Evolutionary conservation across 2,888 invertebrate genomes (phyloP), one percentile per base, ranked within the genome.

Genomic region (Thymelicus lineola): DNA sequence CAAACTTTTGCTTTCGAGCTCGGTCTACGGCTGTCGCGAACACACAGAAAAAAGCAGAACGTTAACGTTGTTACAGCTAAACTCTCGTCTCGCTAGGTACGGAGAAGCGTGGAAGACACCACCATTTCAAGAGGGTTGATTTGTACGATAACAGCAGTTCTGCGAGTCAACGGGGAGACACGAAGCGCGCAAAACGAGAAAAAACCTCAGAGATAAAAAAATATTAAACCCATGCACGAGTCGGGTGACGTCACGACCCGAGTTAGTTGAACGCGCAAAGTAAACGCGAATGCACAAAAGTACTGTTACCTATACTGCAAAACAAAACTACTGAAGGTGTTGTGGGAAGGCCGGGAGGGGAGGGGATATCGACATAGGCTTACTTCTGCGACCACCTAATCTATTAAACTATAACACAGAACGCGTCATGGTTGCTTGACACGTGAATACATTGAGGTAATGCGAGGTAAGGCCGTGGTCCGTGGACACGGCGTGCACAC

Each of bases 1-100:
- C 95, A 95, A 89, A 93, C 94, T 95, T 95, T 95, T 91, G 95
- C 94, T 95, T 95, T 95, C 95, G 92, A 87, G 86, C 93, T 91
- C 89, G 93, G 88, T 89, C 92, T 94, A 93, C 91, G 92, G 92
- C 94, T 94, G 94, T 90, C 88, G 91, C 90, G 89, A 88, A 88
- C 89, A 89, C 89, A 90, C 88, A 87, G 87, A 86, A 90, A 90
- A 89, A 92, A 89, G 87, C 88, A 86, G 80, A 84, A 84, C 79
- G 82, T 87, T 85, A 85, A 84, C 79, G 82, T 87, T 85, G 84
- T 82, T 83, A 72, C 71, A 71, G 55, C 74, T 74, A 59, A 68
- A 61, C 63, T 62, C 36, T 62, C 62, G 74, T 70, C 71, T 67
- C 69, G 72, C 71, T 72, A 68, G 61, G 73, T 76, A 75, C 68